phyloP scores from a whole-genome alignment of 2,888 invertebrate genomes.

The Gymnocheta viridis region DNA sequence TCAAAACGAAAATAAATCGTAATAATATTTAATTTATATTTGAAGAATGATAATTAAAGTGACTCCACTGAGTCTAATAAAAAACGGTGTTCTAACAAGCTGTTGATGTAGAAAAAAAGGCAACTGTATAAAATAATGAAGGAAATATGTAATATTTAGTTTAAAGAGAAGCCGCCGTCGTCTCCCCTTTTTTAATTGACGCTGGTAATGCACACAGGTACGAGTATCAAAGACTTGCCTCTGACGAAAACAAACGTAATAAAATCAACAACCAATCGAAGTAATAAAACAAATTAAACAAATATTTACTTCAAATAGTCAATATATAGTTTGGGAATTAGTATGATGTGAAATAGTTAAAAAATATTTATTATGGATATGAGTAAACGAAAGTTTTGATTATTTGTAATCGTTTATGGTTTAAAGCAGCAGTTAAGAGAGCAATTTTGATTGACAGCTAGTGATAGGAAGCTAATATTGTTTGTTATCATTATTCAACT shows the following conservation, averaged over 20 bases:
- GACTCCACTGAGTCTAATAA: conserved; percentile 43
- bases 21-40: conserved; percentile 1
- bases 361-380: conserved; percentile 9
- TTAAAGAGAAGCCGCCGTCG: conserved; percentile 52
- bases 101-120: neutral
- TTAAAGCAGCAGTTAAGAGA: conserved; percentile 28
- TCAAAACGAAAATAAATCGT: conserved; percentile 23
- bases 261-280: neutral
- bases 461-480: conserved; percentile 22
- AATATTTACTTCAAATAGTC: conserved; percentile 34
- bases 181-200: conserved; percentile 38
- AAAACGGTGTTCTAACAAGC: neutral
- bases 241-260: neutral
- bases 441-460: conserved; percentile 62
- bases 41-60: conserved; percentile 30
- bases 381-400: neutral
- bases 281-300: conserved; percentile 17
- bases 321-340: conserved; percentile 63
- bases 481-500: conserved; percentile 22
- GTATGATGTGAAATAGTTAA: neutral
- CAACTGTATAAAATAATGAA: conserved; percentile 48
- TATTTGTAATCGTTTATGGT: neutral
- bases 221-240: conserved; percentile 34
- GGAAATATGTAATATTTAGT: neutral
- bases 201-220: neutral